phyloP scores from a whole-genome alignment of 1,140 invertebrate species.

The Microplitis demolitor region DNA sequence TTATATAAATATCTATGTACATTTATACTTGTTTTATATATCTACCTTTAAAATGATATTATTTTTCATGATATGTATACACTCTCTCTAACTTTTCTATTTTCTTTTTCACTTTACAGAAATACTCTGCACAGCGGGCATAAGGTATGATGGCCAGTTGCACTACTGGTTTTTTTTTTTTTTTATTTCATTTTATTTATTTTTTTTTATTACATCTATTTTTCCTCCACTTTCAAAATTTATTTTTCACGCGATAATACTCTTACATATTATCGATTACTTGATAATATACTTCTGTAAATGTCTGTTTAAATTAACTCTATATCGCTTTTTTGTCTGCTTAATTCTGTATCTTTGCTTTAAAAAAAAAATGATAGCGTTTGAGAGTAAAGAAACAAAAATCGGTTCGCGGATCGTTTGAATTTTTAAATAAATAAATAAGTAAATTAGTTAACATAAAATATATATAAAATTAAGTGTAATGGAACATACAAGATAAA shows the following conservation, averaged over 20 bases:
- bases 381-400: no score
- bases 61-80: slow-evolving; percentile 29
- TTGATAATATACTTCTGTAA: neutral
- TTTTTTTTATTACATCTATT: slow-evolving; percentile 19
- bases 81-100: slow-evolving; percentile 55
- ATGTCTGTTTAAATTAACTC: neutral
- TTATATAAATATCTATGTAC: neutral
- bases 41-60: slow-evolving; percentile 2
- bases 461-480: no score
- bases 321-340: neutral
- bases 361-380: no score
- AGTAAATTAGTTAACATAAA: no score
- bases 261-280: no score
- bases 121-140: slow-evolving; percentile 59
- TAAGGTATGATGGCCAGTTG: slow-evolving; percentile 50
- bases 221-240: neutral
- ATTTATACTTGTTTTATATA: neutral
- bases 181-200: neutral
- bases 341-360: neutral
- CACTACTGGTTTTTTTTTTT: slow-evolving; percentile 4
- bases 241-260: neutral
- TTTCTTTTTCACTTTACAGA: slow-evolving; percentile 60
- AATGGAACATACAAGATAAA: no score
- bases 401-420: no score
- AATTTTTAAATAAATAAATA: no score